Evolutionary conservation across 2,113 vertebrate genomes (phyloP), one percentile per base, ranked within the genome.

Genomic region (Cottus gobio): DNA sequence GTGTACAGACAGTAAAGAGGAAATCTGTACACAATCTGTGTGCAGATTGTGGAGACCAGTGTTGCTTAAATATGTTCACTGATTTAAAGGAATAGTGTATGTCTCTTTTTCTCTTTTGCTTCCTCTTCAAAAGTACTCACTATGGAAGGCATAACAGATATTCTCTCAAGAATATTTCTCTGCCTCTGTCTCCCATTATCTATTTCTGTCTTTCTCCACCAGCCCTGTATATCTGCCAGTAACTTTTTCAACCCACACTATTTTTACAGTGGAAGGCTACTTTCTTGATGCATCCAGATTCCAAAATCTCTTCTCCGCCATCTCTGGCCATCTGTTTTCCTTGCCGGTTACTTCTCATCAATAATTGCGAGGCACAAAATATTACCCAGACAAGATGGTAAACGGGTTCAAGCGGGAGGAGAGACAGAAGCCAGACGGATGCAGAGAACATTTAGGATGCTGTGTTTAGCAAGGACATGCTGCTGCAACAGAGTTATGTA

Each of bases 221-320:
- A 84, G 71, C 68, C 74, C 86, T 80, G 78, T 76, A 60, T 88
- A 87, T 90, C 87, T 88, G 89, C 78, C 88, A 87, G 77, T 75
- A 85, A 80, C 69, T 81, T 86, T 87, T 85, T 74, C 87, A 92
- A 74, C 90, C 92, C 91, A 93, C 91, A 90, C 90, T 85, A 62
- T 68, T 85, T 80, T 71, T 74, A 77, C 65, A 79, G 65, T 39
- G 71, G 85, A 75, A 63, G 75, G 54, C 85, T 80, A 79, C 87
- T 75, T 76, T 78, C 77, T 86, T 79, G 26, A 86, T 80, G 54
- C 72, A 76, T 75, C 71, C 68, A 71, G 68, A 83, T 82, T 83
- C 26, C 75, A 48, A 77, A 90, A 82, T 74, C 73, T 76, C 71
- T 44, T 71, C 71, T 42, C 52, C 18, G 1, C 50, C 42, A 67